These are phyloP conservation scores for Seladonia tumulorum DNA, from an alignment of 2,888 invertebrate genomes.

Conservation along the genomic window DNA sequence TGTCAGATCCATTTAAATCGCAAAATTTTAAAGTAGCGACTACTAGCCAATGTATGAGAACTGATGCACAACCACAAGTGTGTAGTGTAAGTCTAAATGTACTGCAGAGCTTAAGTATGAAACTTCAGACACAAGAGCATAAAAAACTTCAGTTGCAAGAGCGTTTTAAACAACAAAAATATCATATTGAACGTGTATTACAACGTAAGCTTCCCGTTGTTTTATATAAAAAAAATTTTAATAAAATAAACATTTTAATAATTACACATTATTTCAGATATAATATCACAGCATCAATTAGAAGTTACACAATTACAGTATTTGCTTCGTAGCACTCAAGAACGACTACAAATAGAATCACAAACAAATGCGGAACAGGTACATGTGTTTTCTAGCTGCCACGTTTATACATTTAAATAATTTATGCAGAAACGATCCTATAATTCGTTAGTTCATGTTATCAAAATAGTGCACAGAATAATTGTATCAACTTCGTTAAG, in stretches of 20 bases:
- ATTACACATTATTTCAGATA: constrained; percentile 82
- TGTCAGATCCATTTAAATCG: constrained; percentile 75
- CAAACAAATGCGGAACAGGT: constrained; percentile 85
- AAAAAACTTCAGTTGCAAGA: constrained; percentile 65
- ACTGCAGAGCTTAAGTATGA: constrained; percentile 58
- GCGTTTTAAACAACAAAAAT: constrained; percentile 55
- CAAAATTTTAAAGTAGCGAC: constrained; percentile 66
- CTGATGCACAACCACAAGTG: constrained; percentile 47
- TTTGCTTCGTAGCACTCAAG: constrained; percentile 85
- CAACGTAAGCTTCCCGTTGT: constrained; percentile 50
- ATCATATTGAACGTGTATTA: constrained; percentile 55
- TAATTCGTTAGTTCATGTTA: constrained; percentile 1
- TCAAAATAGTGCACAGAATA: not conserved
- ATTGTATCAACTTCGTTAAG: not conserved
- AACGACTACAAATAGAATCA: constrained; percentile 86
- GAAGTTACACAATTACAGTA: constrained; percentile 86
- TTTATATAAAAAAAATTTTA: not conserved
- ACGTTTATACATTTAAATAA: not conserved
- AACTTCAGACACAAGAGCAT: constrained; percentile 63
- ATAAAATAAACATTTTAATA: no score
- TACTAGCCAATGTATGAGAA: constrained; percentile 55
- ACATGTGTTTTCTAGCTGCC: constrained; percentile 36
- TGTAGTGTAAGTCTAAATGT: constrained; percentile 62
- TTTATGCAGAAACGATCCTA: not conserved
- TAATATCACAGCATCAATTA: constrained; percentile 86